These are phyloP conservation scores for Cataglyphis livida DNA, from an alignment of 2,888 invertebrate genomes.

Conservation along the genomic window DNA sequence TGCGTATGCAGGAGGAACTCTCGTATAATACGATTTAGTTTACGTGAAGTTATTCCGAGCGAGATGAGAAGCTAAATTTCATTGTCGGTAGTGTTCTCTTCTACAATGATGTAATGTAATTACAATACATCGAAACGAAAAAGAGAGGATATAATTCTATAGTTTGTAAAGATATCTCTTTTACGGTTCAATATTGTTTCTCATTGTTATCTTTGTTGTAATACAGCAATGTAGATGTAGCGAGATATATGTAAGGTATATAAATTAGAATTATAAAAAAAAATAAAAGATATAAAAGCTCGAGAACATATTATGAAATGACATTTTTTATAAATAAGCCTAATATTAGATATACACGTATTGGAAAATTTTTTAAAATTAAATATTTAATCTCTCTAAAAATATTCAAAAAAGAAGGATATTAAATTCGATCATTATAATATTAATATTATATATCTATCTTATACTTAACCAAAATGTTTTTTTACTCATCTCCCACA, in stretches of 20 bases:
- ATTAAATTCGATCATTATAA: background rate
- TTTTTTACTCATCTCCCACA: constrained; percentile 3
- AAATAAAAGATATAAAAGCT: background rate
- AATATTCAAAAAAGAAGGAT: background rate
- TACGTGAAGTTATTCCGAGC: constrained; percentile 30
- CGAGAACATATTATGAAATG: background rate
- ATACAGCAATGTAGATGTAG: background rate
- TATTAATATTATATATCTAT: background rate
- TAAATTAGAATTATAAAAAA: background rate
- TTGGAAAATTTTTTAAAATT: background rate
- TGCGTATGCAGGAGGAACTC: constrained; percentile 23
- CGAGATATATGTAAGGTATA: background rate
- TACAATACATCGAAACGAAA: constrained; percentile 12
- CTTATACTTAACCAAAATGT: background rate
- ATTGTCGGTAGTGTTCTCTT: constrained; percentile 11
- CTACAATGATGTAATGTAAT: constrained; percentile 13
- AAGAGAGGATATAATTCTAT: background rate
- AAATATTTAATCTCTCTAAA: constrained; percentile 2
- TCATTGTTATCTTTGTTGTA: background rate
- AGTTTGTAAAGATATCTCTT: background rate
- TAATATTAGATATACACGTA: background rate
- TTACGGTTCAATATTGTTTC: background rate
- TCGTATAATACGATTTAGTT: constrained; percentile 45
- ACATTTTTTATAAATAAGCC: background rate
- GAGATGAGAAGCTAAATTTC: constrained; percentile 43